phyloP scores from a whole-genome alignment of 2,888 invertebrate species.

The Synergus japonicus region DNA sequence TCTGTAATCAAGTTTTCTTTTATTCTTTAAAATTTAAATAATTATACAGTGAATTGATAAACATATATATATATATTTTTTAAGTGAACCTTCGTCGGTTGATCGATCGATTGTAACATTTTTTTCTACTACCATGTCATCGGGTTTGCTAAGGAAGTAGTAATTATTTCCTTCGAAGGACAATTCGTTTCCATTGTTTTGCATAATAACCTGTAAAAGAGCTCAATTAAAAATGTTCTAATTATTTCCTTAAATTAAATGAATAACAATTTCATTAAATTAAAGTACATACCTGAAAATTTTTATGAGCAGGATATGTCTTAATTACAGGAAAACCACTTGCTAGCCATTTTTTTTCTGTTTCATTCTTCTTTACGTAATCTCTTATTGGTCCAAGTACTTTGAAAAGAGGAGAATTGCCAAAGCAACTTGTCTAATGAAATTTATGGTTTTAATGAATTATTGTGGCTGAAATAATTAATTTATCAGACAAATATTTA shows the following conservation, averaged over 20 bases:
- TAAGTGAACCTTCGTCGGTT: slow-evolving; percentile 62
- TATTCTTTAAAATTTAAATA: not conserved
- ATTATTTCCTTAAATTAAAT: not conserved
- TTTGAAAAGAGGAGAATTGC: slow-evolving; percentile 48
- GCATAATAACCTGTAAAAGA: slow-evolving; percentile 55
- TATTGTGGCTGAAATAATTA: not conserved
- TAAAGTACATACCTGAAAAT: slow-evolving; percentile 58
- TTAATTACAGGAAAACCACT: slow-evolving; percentile 55
- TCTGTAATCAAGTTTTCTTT: slow-evolving; percentile 52
- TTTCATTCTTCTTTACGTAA: slow-evolving; percentile 50
- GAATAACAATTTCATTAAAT: no score
- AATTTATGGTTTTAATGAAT: not conserved
- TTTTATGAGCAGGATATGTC: slow-evolving; percentile 50
- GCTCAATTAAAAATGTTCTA: not conserved
- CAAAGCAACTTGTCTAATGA: slow-evolving; percentile 53
- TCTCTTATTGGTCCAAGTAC: slow-evolving; percentile 64
- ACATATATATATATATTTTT: no score
- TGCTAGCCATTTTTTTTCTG: slow-evolving; percentile 56
- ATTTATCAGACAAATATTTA: not conserved
- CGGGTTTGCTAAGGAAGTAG: slow-evolving; percentile 58
- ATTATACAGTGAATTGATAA: not conserved
- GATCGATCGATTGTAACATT: slow-evolving; percentile 64
- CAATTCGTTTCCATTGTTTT: slow-evolving; percentile 50
- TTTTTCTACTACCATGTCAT: slow-evolving; percentile 53
- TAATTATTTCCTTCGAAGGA: slow-evolving; percentile 58